phyloP scores from a whole-genome alignment of 2,113 vertebrate species.

The Lepus americanus region DNA sequence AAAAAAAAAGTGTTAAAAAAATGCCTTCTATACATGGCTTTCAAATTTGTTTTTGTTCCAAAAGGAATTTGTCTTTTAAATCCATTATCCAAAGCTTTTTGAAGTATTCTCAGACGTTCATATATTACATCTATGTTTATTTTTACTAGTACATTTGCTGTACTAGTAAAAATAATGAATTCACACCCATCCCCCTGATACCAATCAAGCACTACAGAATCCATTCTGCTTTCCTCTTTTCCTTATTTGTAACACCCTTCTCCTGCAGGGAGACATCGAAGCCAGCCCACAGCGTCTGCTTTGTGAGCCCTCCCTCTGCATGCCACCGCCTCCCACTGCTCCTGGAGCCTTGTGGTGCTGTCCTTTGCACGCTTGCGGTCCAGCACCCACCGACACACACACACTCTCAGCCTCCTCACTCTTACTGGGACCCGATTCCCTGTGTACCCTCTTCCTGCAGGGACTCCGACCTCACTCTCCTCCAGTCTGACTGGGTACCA shows the following conservation, averaged over 20 bases:
- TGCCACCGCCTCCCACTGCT: not conserved
- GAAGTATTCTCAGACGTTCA: no score
- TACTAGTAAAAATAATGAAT: not conserved
- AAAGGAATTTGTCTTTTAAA: no score
- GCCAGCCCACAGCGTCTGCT: no score
- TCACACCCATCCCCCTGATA: not conserved
- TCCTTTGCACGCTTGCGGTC: not conserved
- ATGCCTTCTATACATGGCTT: no score
- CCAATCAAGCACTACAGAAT: not conserved
- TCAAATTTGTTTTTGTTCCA: no score
- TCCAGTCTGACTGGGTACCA: not conserved
- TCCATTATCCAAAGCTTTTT: no score
- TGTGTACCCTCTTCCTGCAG: not conserved
- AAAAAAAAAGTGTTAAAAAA: no score
- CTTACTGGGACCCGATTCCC: not conserved
- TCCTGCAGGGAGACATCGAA: not conserved
- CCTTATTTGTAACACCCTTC: not conserved
- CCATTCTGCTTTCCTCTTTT: not conserved
- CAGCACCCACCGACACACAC: no score
- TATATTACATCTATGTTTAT: not conserved
- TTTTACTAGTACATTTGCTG: no score
- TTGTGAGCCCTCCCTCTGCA: not conserved
- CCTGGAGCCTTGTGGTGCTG: accelerated
- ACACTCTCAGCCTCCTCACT: no score
- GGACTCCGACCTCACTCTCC: not conserved